Base-by-base conservation (phyloP, 1,140 invertebrate genomes). In the Physella acuta region DNA sequence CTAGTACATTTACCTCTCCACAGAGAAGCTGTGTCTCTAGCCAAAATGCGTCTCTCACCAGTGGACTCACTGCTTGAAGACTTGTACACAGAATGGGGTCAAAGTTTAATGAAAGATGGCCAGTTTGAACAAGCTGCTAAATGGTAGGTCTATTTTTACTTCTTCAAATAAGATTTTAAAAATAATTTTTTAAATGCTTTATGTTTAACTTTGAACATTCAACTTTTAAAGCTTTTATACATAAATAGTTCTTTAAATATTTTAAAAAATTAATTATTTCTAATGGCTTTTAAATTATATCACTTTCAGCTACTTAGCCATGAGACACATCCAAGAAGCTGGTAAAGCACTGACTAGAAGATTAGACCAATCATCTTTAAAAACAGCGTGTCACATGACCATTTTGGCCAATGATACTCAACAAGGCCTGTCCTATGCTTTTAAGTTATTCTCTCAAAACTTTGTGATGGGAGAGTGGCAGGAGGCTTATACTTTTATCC, bases 21-120 rank as follows among this genome's bases (percentile, higher is more conserved):
- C 72, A 87, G 87, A 74, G 90, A 91, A 82, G 90, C 90, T 11
- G 85, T 90, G 39, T 84, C 85, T 26, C 79, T 91, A 14, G 89
- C 88, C 1, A 87, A 87, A 71, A 87, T 85, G 67, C 85, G 87
- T 65, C 78, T 90, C 49, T 83, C 88, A 30, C 71, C 85, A 20
- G 76, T 88, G 68, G 88, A 89, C 78, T 82, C 86, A 36, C 73
- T 87, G 20, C 72, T 89, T 4, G 80, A 79, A 5, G 78, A 85
- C 53, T 81, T 90, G 53, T 78, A 90, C 31, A 59, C 76, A 17
- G 77, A 87, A 5, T 91, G 90, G 89, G 86, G 86, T 2, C 75
- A 82, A 33, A 75, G 81, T 71, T 78, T 83, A 3, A 68, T 78
- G 2, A 75, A 74, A 55, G 81, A 81, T 64, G 89, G 89, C 3